phyloP scores from a whole-genome alignment of 2,797 vertebrate genomes.

The Paratrypauchen microcephalus region DNA sequence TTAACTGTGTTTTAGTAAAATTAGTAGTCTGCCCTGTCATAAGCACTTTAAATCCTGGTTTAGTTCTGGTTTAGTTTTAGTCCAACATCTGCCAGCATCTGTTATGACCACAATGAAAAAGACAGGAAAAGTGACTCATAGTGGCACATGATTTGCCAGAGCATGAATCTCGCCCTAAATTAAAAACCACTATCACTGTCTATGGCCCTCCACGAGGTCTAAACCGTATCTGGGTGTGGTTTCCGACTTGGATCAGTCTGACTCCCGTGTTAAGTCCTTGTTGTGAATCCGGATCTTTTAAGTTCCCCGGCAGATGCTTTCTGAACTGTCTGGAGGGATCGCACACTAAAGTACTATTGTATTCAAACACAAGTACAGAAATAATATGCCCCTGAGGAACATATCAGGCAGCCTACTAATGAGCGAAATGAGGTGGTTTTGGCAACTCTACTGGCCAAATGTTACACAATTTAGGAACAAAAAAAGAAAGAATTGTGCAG shows the following conservation, averaged over 20 bases:
- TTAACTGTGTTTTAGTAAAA: too few relatives aligned
- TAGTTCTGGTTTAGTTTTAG: background rate
- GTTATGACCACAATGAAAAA: constrained; percentile 27
- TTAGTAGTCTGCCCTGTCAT: too few relatives aligned
- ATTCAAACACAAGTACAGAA: background rate
- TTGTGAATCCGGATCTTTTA: constrained; percentile 15
- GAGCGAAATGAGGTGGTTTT: background rate
- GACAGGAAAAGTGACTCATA: constrained; percentile 59
- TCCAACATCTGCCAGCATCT: background rate
- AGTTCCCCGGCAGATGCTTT: constrained; percentile 4
- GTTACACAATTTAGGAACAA: background rate
- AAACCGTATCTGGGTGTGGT: constrained; percentile 39
- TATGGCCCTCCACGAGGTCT: constrained; percentile 2
- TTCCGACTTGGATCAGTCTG: constrained; percentile 34
- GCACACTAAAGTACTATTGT: background rate
- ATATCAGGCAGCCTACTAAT: background rate
- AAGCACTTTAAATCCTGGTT: background rate
- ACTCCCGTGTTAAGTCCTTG: background rate
- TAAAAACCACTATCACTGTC: constrained; percentile 4
- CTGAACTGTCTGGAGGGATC: constrained; percentile 20
- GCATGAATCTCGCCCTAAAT: constrained; percentile 14
- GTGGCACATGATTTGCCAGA: constrained; percentile 14
- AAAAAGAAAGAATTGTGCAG: background rate
- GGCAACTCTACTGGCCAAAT: background rate
- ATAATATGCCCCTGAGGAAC: background rate